Evolutionary conservation across 2,797 vertebrate species (phyloP), one percentile per base, ranked within the genome.

Genomic region (Tenualosa ilisha): DNA sequence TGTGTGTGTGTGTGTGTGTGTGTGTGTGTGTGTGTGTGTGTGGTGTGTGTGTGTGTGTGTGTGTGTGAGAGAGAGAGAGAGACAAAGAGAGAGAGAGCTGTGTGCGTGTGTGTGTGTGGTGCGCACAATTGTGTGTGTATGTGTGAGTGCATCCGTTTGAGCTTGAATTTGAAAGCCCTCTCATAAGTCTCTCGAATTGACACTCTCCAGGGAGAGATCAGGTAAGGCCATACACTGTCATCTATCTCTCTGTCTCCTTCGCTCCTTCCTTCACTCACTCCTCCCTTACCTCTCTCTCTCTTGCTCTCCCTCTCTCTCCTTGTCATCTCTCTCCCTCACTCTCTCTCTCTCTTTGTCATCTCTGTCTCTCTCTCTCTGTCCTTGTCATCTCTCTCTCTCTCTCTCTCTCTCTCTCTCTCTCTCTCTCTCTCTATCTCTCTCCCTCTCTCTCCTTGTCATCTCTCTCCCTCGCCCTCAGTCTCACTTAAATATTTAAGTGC

Each of bases 401-500:
- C 61, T 11, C 1, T 11, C 61, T 63, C 61, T 63, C 61, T 63
- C 61, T 63, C n/a, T 63, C 24, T 63, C n/a, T 63, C 79, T 31
- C 54, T 46, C 20, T 22, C 22, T 63, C 59, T 61, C 56, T 61
- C 51, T 53, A 2, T 15, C 51, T 53, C 51, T 53, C 51, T 53
- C 12, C 13, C 24, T 65, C 63, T 65, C 63, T 31, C 24, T 65
- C 61, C 20, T 65, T 65, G n/a, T 65, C 61, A 65, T 65, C n/a
- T 59, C 56, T 22, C 56, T 56, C 53, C 20, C 54, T 59, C 17
- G 4, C 56, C 1, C 56, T 59, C 20, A 6, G 4, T 59, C 56
- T 59, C 56, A 59, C 79, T 15, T 84, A 86, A 84, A 86, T 82
- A 68, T 84, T 75, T 72, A 84, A 84, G 81, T 72, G 83, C 3